Evolutionary conservation across 2,113 vertebrate species (phyloP).

Genomic region (Peucedramus taeniatus): DNA sequence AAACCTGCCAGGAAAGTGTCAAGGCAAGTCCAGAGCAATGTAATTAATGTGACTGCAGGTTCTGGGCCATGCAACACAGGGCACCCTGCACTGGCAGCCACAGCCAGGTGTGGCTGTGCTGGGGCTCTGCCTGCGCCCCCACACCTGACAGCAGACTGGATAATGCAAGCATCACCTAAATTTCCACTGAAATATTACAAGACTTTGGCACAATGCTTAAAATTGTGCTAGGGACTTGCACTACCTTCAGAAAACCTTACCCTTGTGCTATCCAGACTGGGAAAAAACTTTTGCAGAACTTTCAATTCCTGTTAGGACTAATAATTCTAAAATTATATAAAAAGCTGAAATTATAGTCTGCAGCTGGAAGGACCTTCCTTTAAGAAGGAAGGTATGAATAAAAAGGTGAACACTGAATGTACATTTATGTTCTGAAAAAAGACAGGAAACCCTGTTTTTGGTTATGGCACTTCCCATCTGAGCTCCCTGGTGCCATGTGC

Average conservation of each 20-base stretch:
- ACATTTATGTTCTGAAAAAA: background rate
- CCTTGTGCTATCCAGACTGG: background rate
- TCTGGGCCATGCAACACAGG: background rate
- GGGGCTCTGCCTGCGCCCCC: background rate
- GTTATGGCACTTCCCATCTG: background rate
- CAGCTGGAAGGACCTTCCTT: background rate
- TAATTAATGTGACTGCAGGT: fast-evolving
- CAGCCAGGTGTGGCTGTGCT: background rate
- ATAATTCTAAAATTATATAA: background rate
- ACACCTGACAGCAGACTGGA: background rate
- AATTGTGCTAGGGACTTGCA: background rate
- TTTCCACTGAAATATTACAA: background rate
- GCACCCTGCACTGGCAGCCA: background rate
- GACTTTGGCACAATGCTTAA: background rate
- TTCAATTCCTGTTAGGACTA: background rate
- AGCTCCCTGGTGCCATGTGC: background rate
- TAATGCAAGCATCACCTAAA: background rate
- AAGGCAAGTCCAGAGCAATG: background rate
- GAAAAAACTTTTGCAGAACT: background rate
- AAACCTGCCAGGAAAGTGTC: background rate
- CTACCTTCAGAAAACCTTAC: background rate
- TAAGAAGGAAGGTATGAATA: background rate
- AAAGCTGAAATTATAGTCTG: background rate
- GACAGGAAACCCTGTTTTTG: background rate
- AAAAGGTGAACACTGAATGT: background rate